Percentiles rank a stretch among this genome's conserved stretches.
phyloP scores from a whole-genome alignment of 1,140 invertebrate species.

The Bacillus rossius region DNA sequence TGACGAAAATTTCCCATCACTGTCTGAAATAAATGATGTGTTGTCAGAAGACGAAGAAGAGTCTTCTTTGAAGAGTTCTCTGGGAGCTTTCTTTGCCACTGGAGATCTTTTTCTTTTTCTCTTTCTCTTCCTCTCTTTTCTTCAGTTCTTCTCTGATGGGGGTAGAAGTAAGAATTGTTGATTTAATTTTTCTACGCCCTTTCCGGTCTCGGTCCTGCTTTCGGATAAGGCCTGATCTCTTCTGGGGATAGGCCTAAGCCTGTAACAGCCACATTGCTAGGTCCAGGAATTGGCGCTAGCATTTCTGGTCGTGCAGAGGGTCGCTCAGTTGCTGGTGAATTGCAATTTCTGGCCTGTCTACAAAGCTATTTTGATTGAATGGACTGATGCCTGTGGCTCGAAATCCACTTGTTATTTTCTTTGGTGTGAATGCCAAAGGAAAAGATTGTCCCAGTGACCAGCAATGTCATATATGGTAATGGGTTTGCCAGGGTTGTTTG shows the following conservation, averaged over 20 bases:
- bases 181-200: no score
- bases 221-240: background rate
- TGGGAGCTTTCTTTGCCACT: no score
- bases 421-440: constrained; percentile 28
- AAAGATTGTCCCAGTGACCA: constrained; percentile 21
- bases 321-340: background rate
- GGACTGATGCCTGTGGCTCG: constrained; percentile 33
- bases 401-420: constrained; percentile 37
- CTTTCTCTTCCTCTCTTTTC: no score
- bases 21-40: no score
- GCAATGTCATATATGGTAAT: constrained; percentile 35
- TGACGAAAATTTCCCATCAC: no score
- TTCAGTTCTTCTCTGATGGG: no score
- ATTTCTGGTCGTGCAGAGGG: background rate
- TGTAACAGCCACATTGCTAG: background rate
- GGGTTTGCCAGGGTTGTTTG: constrained; percentile 26
- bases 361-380: constrained; percentile 34
- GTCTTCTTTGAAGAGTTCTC: no score
- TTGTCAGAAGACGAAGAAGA: no score
- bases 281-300: background rate
- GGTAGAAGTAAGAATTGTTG: no score
- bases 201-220: background rate
- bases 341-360: constrained; percentile 25
- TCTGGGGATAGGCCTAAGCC: background rate
- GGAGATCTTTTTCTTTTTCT: no score